Conservation (phyloP, 2,113 vertebrate species). For the Trichomycterus rosablanca region DNA sequence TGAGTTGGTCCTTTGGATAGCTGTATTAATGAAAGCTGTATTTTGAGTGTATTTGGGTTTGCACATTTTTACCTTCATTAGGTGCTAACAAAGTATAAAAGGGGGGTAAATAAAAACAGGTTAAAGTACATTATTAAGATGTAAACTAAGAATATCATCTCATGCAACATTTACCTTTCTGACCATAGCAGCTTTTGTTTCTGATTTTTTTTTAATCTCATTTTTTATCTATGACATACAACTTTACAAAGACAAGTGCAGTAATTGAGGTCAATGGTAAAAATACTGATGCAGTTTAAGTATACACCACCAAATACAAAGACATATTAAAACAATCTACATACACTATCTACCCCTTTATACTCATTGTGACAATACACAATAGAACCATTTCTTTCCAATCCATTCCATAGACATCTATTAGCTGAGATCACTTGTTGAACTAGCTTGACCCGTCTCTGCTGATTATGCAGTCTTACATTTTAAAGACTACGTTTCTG, state of each 20-base stretch:
- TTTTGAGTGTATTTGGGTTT: not conserved
- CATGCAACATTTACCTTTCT: slow-evolving; percentile 45
- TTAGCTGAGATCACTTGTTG: slow-evolving; percentile 7
- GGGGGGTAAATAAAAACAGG: not conserved
- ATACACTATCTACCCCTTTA: not conserved
- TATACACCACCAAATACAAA: slow-evolving; percentile 64
- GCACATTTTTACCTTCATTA: not conserved
- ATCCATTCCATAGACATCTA: not conserved
- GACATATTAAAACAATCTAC: slow-evolving; percentile 39
- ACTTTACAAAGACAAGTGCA: slow-evolving; percentile 73
- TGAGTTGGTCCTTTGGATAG: slow-evolving; percentile 12
- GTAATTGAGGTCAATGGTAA: slow-evolving; percentile 79
- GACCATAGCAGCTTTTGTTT: slow-evolving; percentile 77
- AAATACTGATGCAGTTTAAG: slow-evolving; percentile 60
- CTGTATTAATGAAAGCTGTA: slow-evolving; percentile 1
- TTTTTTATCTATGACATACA: slow-evolving; percentile 31
- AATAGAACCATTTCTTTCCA: slow-evolving; percentile 8
- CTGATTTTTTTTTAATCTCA: too few relatives aligned
- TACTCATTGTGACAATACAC: not conserved
- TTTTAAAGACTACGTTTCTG: slow-evolving; percentile 4
- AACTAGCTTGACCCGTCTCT: slow-evolving; percentile 3
- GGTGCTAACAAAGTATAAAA: not conserved
- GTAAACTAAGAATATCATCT: slow-evolving; percentile 15
- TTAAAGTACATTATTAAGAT: slow-evolving; percentile 4
- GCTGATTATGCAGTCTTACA: slow-evolving; percentile 19